These are phyloP conservation scores for Microcebus tavaratra DNA, from an alignment of 2,113 vertebrate species.

Conservation along the genomic window DNA sequence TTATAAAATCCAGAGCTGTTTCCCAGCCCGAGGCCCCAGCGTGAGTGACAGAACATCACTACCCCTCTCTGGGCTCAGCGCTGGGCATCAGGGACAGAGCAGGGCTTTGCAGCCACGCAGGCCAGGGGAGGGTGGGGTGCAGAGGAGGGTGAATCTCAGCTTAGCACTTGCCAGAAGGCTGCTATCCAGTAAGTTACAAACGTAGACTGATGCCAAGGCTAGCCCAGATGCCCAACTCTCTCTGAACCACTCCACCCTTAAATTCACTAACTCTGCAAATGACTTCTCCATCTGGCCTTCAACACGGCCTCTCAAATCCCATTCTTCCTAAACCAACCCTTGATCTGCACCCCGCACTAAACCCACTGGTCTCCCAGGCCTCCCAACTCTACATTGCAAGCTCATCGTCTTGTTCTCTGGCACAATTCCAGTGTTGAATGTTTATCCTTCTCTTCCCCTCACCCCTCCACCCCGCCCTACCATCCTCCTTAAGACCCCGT, in stretches of 20 bases:
- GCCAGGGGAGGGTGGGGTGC: fast-evolving
- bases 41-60: background rate
- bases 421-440: background rate
- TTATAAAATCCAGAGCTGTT: background rate
- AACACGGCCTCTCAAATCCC: background rate
- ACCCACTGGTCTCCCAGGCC: too few relatives aligned
- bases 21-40: background rate
- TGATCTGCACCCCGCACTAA: background rate
- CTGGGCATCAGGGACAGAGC: too few relatives aligned
- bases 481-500: background rate
- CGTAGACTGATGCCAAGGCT: background rate
- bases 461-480: background rate
- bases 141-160: background rate
- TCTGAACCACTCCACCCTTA: background rate
- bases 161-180: background rate
- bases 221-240: background rate
- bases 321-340: background rate
- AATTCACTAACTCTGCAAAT: background rate
- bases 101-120: background rate
- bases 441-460: background rate
- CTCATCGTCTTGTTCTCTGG: background rate
- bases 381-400: background rate
- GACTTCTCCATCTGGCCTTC: background rate
- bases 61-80: background rate
- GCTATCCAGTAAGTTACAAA: background rate